phyloP scores from a whole-genome alignment of 2,113 vertebrate species.

The Labrus mixtus region DNA sequence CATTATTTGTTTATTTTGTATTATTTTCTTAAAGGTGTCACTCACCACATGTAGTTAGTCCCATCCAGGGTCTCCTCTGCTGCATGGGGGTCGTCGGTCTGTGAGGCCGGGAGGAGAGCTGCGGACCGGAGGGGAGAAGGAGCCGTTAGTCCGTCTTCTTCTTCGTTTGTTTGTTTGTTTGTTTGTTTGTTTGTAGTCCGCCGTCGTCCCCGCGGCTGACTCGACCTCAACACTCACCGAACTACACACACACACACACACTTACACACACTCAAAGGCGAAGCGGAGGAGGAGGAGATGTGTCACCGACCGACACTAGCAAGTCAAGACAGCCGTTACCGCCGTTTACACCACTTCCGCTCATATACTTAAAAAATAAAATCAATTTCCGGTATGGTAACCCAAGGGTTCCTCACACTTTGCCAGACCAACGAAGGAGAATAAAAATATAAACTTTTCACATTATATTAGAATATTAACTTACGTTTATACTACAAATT shows the following conservation, averaged over 20 bases:
- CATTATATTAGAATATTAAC: too few species aligned
- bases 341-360: neutral
- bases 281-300: constrained; percentile 19
- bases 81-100: constrained; percentile 39
- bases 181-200: neutral
- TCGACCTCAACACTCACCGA: constrained; percentile 4
- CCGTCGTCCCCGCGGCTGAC: constrained; percentile 3
- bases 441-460: too few species aligned
- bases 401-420: too few species aligned
- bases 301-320: neutral
- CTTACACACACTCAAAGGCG: constrained; percentile 37
- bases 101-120: constrained; percentile 18
- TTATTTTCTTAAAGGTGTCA: neutral
- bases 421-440: too few species aligned
- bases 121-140: neutral
- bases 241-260: neutral
- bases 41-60: constrained; percentile 60
- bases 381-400: neutral
- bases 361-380: constrained; percentile 1
- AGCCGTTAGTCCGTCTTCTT: constrained; percentile 13
- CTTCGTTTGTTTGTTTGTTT: neutral
- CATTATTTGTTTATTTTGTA: too few species aligned
- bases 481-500: too few species aligned
- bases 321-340: neutral
- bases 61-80: constrained; percentile 47